Percentiles rank a stretch among this genome's conserved stretches.
Evolutionary conservation across 2,888 invertebrate genomes (phyloP).

Genomic region (Chalcis sispes): DNA sequence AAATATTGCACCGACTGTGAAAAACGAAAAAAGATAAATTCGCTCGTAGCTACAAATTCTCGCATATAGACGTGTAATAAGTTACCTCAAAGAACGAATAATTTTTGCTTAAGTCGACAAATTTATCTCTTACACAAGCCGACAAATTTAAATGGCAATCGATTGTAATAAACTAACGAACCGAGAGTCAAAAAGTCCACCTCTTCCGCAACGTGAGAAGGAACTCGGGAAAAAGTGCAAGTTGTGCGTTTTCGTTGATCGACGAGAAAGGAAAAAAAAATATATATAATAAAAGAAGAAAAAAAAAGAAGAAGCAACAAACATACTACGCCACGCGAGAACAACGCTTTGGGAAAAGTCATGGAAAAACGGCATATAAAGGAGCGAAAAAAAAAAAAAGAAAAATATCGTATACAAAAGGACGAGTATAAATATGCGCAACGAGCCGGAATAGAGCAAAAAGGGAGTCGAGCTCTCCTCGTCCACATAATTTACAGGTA

Average conservation of each 20-base stretch:
- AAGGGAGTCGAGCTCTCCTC: slow-evolving; percentile 44
- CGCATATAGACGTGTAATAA: not conserved
- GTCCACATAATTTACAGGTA: slow-evolving; percentile 66
- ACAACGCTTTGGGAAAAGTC: slow-evolving; percentile 26
- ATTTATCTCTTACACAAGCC: slow-evolving; percentile 29
- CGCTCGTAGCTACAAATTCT: not conserved
- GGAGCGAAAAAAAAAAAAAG: slow-evolving; percentile 24
- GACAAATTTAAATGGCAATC: slow-evolving; percentile 30
- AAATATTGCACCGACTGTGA: slow-evolving; percentile 6
- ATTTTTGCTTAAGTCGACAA: slow-evolving; percentile 21
- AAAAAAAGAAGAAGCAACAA: slow-evolving; percentile 4
- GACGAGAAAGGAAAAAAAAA: slow-evolving; percentile 25
- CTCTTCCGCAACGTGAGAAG: slow-evolving; percentile 6
- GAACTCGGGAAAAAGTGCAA: not conserved
- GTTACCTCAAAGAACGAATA: slow-evolving; percentile 9
- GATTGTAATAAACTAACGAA: slow-evolving; percentile 30
- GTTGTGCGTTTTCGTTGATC: not conserved
- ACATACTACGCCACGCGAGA: slow-evolving; percentile 10
- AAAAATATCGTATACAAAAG: slow-evolving; percentile 2
- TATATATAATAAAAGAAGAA: not conserved
- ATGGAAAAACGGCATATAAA: slow-evolving; percentile 1
- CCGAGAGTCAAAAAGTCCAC: slow-evolving; percentile 24
- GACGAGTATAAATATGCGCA: slow-evolving; percentile 33
- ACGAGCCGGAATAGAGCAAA: slow-evolving; percentile 24
- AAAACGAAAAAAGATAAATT: not conserved